Conservation (phyloP, 2,113 vertebrate species). For the Hystrix brachyura region DNA sequence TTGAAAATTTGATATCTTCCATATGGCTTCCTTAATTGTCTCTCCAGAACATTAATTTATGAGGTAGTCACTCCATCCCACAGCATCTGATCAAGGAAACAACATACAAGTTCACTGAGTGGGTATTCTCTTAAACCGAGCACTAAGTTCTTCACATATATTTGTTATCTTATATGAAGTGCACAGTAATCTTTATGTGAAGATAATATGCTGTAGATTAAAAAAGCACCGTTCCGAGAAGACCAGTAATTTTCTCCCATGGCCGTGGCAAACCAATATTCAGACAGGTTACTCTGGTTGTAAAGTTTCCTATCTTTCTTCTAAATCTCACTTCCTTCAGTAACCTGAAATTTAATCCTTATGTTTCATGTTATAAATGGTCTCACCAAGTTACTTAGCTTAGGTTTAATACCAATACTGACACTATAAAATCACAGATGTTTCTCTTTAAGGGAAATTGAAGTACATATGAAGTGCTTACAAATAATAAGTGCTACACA, state of each 20-base stretch:
- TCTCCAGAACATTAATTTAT: neutral
- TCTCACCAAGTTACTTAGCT: neutral
- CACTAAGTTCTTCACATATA: neutral
- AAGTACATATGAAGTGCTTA: neutral
- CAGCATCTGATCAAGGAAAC: neutral
- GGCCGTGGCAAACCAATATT: neutral
- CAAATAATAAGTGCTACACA: neutral
- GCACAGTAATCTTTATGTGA: neutral
- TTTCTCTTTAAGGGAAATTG: constrained; percentile 7
- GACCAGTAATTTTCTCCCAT: neutral
- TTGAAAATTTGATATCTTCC: neutral
- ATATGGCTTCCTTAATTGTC: neutral
- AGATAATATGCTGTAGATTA: neutral
- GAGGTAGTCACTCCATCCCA: too few relatives aligned
- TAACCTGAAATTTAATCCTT: neutral
- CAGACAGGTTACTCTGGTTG: neutral
- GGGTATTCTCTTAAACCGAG: neutral
- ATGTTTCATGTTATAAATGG: neutral
- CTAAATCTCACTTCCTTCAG: neutral
- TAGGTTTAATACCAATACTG: neutral
- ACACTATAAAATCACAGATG: neutral
- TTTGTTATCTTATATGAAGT: neutral
- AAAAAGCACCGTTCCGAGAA: neutral
- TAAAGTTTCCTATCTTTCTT: neutral
- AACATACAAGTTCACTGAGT: neutral